Conservation (phyloP, 2,797 vertebrate genomes). For the Acipenser transmontanus region DNA sequence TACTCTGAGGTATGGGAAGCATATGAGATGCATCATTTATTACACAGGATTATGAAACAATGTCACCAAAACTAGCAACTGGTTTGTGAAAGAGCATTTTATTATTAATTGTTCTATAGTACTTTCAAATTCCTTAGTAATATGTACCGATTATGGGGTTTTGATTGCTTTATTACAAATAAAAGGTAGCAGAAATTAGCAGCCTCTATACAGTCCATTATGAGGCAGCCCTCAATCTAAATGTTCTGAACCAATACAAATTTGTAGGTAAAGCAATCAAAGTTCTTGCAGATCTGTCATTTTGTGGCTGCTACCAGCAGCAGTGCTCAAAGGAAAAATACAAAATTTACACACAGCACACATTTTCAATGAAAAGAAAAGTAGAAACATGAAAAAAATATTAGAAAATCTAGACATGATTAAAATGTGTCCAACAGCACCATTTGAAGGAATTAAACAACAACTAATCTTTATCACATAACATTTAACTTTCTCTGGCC, state of each 20-base stretch:
- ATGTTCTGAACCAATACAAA: too few species aligned
- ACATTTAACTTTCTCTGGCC: too few species aligned
- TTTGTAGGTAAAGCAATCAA: too few species aligned
- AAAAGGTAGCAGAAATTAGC: not conserved
- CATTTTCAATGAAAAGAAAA: conserved; percentile 41
- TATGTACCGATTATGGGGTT: conserved; percentile 9
- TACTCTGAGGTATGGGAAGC: not conserved
- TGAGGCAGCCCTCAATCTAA: conserved; percentile 10
- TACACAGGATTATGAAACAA: not conserved
- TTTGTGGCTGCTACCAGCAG: conserved; percentile 37
- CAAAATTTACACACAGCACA: conserved; percentile 47
- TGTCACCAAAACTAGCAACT: conserved; percentile 3
- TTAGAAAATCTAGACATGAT: conserved; percentile 51
- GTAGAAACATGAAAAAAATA: conserved; percentile 48
- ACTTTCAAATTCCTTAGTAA: conserved; percentile 29
- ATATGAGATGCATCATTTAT: not conserved
- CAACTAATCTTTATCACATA: too few species aligned
- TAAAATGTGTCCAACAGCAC: too few species aligned
- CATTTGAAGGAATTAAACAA: too few species aligned
- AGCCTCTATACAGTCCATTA: not conserved
- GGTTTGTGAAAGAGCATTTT: conserved; percentile 37
- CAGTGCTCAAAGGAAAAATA: conserved; percentile 41
- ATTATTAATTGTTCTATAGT: conserved; percentile 26
- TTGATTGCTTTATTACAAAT: conserved; percentile 2
- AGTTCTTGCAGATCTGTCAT: not conserved